Base-by-base conservation (phyloP, 2,797 vertebrate species). In the Enteromius fasciolatus region DNA sequence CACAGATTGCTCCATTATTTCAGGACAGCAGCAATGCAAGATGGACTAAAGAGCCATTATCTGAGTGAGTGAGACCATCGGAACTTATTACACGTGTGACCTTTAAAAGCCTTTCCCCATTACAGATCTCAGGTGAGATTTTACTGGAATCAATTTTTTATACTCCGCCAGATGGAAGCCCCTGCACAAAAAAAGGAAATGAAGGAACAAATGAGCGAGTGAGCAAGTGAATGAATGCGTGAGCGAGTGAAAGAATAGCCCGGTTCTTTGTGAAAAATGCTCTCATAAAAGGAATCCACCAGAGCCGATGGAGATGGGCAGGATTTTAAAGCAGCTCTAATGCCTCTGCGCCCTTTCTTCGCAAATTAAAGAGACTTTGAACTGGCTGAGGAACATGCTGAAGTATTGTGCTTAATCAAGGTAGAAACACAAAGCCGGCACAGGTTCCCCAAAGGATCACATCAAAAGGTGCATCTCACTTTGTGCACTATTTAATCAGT, bases 1-100 rank as follows among this genome's bases (percentile, higher is more conserved):
- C 93, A 93, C 90, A 93, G 95, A 95, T 95, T 95, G 94, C 94
- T 95, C 94, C 94, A 95, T 95, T 95, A 95, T 95, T 95, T 95
- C 92, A 94, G 92, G 93, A 94, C 93, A 94, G 92, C 94, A 93
- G 92, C 92, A 92, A 92, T 94, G 93, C 92, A 92, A 91, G 91
- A 93, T 92, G 93, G 94, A 94, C 94, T 94, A 95, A 94, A 95
- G 93, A 93, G 92, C 94, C 93, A 94, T 95, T 94, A 95, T 95
- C 94, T 92, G 92, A 94, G 90, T 90, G 93, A 94, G 93, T 93
- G 93, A 94, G 93, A 95, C 94, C 93, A 93, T 93, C 93, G 93
- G 94, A 96, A 95, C 94, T 94, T 95, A 95, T 95, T 95, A 95
- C 93, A 95, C 88, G 91, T 95, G 94, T 95, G 95, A 96, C 95